These are phyloP conservation scores for Agrotis clavis DNA, from an alignment of 2,888 invertebrate genomes.

Conservation along the genomic window DNA sequence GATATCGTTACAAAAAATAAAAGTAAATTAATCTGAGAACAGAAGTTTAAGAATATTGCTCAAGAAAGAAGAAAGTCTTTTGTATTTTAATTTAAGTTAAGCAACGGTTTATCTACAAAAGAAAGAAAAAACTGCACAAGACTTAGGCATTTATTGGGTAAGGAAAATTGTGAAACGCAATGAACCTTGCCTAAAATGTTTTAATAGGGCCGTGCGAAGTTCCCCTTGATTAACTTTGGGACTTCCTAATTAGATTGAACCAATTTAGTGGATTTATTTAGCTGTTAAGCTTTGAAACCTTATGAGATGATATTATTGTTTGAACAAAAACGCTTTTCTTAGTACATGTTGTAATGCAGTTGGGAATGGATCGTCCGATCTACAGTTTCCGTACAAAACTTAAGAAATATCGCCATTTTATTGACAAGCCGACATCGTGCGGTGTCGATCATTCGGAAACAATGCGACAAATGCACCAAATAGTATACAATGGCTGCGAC, in stretches of 20 bases:
- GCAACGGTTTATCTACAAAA: slow-evolving; percentile 28
- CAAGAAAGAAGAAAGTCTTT: slow-evolving; percentile 11
- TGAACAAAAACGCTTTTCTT: not conserved
- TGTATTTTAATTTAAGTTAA: slow-evolving; percentile 51
- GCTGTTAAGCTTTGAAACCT: slow-evolving; percentile 30
- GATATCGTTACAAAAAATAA: slow-evolving; percentile 2
- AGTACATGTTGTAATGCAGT: too few species aligned
- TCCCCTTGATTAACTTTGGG: slow-evolving; percentile 62
- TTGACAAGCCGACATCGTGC: too few species aligned
- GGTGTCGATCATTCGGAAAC: too few species aligned
- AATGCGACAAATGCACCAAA: too few species aligned
- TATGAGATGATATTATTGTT: slow-evolving; percentile 18
- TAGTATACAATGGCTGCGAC: too few species aligned
- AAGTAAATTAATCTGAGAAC: slow-evolving; percentile 19
- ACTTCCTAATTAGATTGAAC: slow-evolving; percentile 62
- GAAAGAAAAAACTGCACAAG: slow-evolving; percentile 28
- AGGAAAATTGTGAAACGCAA: slow-evolving; percentile 51
- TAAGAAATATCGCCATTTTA: too few species aligned
- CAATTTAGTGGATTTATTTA: slow-evolving; percentile 53
- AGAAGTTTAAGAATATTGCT: slow-evolving; percentile 31
- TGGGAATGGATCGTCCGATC: too few species aligned
- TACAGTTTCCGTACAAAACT: too few species aligned
- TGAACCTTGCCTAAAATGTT: slow-evolving; percentile 57
- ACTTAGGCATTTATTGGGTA: slow-evolving; percentile 42
- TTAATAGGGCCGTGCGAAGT: slow-evolving; percentile 53